Percentiles rank a stretch among this genome's conserved stretches.
Conservation (phyloP, 2,113 vertebrate genomes). For the Antechinus flavipes region DNA sequence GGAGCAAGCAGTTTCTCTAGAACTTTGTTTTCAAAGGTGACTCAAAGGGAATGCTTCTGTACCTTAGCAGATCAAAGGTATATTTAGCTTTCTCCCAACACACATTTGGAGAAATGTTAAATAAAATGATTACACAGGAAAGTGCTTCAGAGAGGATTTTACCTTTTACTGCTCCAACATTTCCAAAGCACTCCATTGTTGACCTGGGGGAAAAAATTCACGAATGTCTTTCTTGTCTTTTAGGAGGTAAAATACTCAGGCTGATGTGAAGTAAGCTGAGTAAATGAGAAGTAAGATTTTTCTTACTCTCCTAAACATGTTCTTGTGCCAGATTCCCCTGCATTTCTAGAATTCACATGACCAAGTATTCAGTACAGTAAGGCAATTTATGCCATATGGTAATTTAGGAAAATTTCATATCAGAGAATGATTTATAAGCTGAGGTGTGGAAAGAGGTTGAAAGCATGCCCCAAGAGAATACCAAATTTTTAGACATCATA, state of each 20-base stretch:
- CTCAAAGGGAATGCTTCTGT: conserved; percentile 12
- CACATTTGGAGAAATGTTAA: conserved; percentile 28
- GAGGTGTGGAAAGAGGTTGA: background rate
- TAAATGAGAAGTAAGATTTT: background rate
- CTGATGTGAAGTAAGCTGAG: background rate
- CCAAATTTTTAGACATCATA: background rate
- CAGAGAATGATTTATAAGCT: background rate
- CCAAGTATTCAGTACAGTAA: background rate
- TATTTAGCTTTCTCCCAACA: background rate
- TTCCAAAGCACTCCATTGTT: background rate
- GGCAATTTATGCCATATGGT: background rate
- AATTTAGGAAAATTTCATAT: background rate
- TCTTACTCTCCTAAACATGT: background rate
- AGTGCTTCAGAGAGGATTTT: conserved; percentile 42
- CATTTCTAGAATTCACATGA: background rate
- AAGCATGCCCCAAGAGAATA: background rate
- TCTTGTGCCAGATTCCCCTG: background rate
- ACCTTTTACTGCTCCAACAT: conserved; percentile 19
- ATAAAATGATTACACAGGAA: background rate
- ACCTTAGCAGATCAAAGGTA: conserved; percentile 54
- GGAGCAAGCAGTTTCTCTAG: conserved; percentile 60
- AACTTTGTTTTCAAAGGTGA: conserved; percentile 24
- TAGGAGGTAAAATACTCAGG: background rate
- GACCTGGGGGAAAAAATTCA: conserved; percentile 6
- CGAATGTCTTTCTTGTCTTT: background rate